These are phyloP conservation scores for Uloborus diversus DNA, from an alignment of 1,140 invertebrate species.

Conservation along the genomic window DNA sequence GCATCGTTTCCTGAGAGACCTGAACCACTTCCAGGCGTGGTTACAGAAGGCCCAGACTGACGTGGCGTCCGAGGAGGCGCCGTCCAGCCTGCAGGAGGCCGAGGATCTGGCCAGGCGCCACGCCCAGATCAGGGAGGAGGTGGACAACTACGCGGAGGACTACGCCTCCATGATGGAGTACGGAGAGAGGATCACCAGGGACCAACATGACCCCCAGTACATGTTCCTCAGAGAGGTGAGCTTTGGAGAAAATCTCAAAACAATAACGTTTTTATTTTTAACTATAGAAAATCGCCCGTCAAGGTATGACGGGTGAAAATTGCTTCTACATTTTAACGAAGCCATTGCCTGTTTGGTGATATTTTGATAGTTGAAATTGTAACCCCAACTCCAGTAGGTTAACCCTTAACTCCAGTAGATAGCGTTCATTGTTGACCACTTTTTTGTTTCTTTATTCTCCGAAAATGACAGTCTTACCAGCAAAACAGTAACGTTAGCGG, in stretches of 20 bases:
- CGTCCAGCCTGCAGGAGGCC: conserved; percentile 92
- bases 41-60: conserved; percentile 97
- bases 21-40: conserved; percentile 99
- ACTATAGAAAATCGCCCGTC: too few relatives aligned
- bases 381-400: too few relatives aligned
- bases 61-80: conserved; percentile 97
- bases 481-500: too few relatives aligned
- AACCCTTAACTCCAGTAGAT: too few relatives aligned
- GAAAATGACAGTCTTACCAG: too few relatives aligned
- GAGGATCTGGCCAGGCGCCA: conserved; percentile 95
- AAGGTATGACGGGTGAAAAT: too few relatives aligned
- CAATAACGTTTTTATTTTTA: too few relatives aligned
- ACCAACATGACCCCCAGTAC: conserved; percentile 90
- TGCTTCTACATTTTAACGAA: too few relatives aligned
- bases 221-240: conserved; percentile 91
- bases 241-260: neutral
- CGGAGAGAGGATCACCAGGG: conserved; percentile 91
- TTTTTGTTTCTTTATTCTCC: too few relatives aligned
- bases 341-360: too few relatives aligned
- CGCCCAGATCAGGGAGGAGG: conserved; percentile 97
- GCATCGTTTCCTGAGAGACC: conserved; percentile 96
- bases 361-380: too few relatives aligned
- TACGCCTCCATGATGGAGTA: conserved; percentile 99
- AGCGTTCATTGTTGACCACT: too few relatives aligned
- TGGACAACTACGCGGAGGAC: conserved; percentile 98